A percentile compares a stretch with the other conserved stretches of the same genome.
Evolutionary conservation across 2,797 vertebrate species (phyloP).

Genomic region (Acanthurus lineatus): DNA sequence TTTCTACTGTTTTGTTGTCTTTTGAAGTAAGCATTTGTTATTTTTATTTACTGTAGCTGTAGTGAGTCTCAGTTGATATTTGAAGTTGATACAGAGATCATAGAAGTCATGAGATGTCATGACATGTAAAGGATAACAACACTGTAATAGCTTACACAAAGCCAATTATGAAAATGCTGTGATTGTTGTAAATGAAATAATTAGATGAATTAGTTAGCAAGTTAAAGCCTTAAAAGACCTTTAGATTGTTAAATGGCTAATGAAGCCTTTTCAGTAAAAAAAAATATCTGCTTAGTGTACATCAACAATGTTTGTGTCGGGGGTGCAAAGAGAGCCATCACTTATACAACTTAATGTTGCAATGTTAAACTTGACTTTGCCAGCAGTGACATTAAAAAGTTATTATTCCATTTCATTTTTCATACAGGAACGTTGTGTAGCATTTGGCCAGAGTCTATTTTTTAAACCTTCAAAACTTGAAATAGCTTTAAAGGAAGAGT

Average conservation of each 20-base stretch:
- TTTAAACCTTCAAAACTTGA: too few relatives aligned
- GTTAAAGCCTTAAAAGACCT: constrained; percentile 39
- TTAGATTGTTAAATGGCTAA: constrained; percentile 64
- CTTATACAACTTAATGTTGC: constrained; percentile 48
- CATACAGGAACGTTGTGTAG: too few relatives aligned
- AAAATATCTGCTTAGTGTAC: constrained; percentile 33
- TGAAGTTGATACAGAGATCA: constrained; percentile 42
- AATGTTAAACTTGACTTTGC: constrained; percentile 42
- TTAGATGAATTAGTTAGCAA: constrained; percentile 34
- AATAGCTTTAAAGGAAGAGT: too few relatives aligned
- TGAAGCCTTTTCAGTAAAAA: constrained; percentile 34
- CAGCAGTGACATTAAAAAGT: constrained; percentile 24
- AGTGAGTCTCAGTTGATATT: constrained; percentile 31
- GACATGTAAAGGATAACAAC: constrained; percentile 55
- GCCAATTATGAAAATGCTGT: constrained; percentile 55
- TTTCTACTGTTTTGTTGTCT: constrained; percentile 9
- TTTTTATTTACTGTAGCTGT: constrained; percentile 47
- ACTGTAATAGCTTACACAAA: constrained; percentile 49
- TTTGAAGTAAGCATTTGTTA: constrained; percentile 40
- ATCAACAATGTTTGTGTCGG: constrained; percentile 39
- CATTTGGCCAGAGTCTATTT: too few relatives aligned
- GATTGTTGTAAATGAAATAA: not conserved
- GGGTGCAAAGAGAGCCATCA: constrained; percentile 47
- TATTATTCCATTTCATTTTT: constrained; percentile 9
- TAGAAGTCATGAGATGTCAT: constrained; percentile 20